Evolutionary conservation across 2,888 invertebrate genomes (phyloP).

Genomic region (Graphium colonna): DNA sequence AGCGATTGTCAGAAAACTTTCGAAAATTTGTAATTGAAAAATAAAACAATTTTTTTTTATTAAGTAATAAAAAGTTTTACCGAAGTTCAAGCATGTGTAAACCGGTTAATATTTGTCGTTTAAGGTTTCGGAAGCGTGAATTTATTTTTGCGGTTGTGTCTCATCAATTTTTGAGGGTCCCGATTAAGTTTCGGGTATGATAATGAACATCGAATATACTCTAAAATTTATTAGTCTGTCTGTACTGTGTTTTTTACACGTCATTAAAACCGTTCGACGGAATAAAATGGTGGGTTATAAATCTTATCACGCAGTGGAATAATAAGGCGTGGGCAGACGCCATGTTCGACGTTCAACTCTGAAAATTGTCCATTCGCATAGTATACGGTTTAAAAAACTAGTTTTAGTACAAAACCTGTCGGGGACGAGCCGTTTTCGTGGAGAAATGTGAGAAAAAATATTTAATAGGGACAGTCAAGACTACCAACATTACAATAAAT

Average conservation of each 20-base stretch:
- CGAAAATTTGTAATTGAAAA: too few relatives aligned
- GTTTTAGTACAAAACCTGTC: not conserved
- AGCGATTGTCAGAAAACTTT: too few relatives aligned
- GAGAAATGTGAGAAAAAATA: not conserved
- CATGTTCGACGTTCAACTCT: conserved; percentile 13
- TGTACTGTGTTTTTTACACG: conserved; percentile 25
- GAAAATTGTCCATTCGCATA: conserved; percentile 10
- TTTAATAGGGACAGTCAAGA: conserved; percentile 22
- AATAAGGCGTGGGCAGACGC: conserved; percentile 15
- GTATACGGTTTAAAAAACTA: conserved; percentile 8
- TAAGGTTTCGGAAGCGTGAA: conserved; percentile 32
- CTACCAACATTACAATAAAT: conserved; percentile 33
- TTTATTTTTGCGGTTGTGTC: conserved; percentile 51
- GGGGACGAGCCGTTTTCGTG: not conserved
- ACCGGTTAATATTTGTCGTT: too few relatives aligned
- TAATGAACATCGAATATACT: conserved; percentile 41
- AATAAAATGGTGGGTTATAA: conserved; percentile 17
- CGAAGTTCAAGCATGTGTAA: too few relatives aligned
- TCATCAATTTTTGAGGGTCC: conserved; percentile 55
- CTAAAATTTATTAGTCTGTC: conserved; percentile 40
- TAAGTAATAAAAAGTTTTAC: too few relatives aligned
- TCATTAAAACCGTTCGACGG: conserved; percentile 14
- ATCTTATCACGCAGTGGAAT: conserved; percentile 12
- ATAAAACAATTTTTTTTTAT: too few relatives aligned
- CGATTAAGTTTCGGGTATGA: conserved; percentile 49